These are phyloP conservation scores for Ips typographus DNA, from an alignment of 1,140 invertebrate species.

Conservation along the genomic window DNA sequence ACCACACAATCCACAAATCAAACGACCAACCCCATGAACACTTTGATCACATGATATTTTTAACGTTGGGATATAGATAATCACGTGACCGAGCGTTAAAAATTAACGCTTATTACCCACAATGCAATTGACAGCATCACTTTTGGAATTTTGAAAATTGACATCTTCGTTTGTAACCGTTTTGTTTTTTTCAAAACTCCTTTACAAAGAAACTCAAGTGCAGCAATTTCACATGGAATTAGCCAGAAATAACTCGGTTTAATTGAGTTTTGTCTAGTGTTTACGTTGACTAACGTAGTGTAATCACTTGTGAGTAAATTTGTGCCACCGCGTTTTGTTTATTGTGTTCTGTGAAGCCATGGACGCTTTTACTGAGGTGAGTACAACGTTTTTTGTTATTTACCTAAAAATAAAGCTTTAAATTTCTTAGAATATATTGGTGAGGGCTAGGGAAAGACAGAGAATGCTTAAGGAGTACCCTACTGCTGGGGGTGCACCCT, in stretches of 20 bases:
- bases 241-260: neutral
- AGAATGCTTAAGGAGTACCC: slow-evolving; percentile 57
- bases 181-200: neutral
- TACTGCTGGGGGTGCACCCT: slow-evolving; percentile 48
- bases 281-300: neutral
- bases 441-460: slow-evolving; percentile 58
- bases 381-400: neutral
- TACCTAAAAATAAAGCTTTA: slow-evolving; percentile 9
- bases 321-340: too few relatives aligned
- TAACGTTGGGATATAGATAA: too few relatives aligned
- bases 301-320: neutral
- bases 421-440: slow-evolving; percentile 56
- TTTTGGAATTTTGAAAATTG: neutral
- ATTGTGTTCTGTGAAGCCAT: slow-evolving; percentile 18
- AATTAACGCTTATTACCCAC: too few relatives aligned
- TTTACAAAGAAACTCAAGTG: neutral
- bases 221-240: neutral
- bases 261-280: neutral
- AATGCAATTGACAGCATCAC: too few relatives aligned
- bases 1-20: too few relatives aligned
- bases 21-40: too few relatives aligned
- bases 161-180: neutral
- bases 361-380: slow-evolving; percentile 50
- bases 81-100: too few relatives aligned
- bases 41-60: too few relatives aligned